A percentile compares a stretch with the other conserved stretches of the same genome.
Conservation (phyloP, 92 coral and sea anemone genomes). For the Palythoa caribaeorum region DNA sequence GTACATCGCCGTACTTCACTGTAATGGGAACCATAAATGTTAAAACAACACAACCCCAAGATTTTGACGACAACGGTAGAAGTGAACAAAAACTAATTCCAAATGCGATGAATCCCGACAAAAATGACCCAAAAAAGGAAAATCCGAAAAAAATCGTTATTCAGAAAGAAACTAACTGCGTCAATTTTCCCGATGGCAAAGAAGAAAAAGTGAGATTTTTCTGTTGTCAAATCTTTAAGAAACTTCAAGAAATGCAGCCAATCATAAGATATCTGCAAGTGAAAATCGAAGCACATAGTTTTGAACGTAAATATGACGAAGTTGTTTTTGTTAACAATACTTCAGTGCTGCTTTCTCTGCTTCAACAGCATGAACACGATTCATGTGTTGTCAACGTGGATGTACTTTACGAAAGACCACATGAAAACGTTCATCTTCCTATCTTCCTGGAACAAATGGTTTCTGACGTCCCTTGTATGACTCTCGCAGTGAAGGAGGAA, state of each 20-base stretch:
- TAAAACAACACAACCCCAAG: background rate
- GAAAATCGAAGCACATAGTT: constrained; percentile 17
- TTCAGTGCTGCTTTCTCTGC: constrained; percentile 19
- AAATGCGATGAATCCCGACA: too few species aligned
- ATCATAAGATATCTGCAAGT: constrained; percentile 13
- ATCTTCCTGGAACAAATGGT: constrained; percentile 42
- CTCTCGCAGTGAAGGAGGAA: constrained; percentile 20
- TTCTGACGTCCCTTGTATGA: constrained; percentile 4
- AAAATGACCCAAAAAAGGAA: background rate
- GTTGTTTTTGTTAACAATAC: constrained; percentile 2
- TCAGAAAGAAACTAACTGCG: background rate
- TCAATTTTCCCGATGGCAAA: background rate
- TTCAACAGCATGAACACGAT: background rate
- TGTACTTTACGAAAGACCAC: constrained; percentile 30
- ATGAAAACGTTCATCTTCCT: constrained; percentile 28
- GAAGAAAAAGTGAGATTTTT: background rate
- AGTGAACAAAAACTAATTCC: background rate
- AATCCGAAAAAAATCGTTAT: background rate
- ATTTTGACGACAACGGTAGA: background rate
- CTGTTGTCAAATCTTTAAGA: constrained; percentile 6
- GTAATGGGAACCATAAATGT: constrained; percentile 26
- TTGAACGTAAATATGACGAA: constrained; percentile 46
- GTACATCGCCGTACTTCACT: background rate
- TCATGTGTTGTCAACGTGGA: constrained; percentile 4
- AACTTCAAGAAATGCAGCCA: background rate